phyloP scores from a whole-genome alignment of 1,140 invertebrate species.

The Lamellibrachia luymesi region DNA sequence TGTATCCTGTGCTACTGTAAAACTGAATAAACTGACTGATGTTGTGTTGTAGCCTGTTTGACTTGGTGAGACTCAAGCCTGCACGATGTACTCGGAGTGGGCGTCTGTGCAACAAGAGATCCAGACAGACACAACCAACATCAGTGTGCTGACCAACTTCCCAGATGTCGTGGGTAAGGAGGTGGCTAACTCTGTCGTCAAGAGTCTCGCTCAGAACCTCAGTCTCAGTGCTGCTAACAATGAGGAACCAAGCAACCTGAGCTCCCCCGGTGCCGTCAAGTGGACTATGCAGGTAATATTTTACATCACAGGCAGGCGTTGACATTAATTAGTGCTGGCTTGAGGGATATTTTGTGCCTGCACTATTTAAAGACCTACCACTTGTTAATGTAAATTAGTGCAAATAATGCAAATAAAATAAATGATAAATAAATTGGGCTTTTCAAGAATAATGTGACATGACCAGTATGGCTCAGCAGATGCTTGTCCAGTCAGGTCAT shows the following conservation, averaged over 20 bases:
- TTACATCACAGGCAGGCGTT: background rate
- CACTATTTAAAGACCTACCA: background rate
- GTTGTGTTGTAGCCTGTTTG: background rate
- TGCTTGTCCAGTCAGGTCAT: too few species aligned
- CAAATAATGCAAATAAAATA: too few species aligned
- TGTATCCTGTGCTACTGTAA: too few species aligned
- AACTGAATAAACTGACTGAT: background rate
- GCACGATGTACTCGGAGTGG: constrained; percentile 56
- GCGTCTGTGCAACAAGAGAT: constrained; percentile 53
- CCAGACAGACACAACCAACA: constrained; percentile 63
- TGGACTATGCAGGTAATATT: constrained; percentile 79
- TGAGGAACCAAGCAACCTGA: constrained; percentile 49
- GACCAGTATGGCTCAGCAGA: too few species aligned
- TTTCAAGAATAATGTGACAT: too few species aligned
- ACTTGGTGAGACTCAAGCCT: background rate
- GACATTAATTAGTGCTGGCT: background rate
- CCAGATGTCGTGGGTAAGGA: constrained; percentile 73
- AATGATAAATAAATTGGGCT: too few species aligned
- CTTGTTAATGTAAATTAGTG: background rate
- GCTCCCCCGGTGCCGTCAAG: constrained; percentile 70
- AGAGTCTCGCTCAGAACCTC: constrained; percentile 74
- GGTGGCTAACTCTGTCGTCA: constrained; percentile 80
- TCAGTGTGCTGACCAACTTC: constrained; percentile 85
- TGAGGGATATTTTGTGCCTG: background rate
- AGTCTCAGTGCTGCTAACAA: constrained; percentile 63